A percentile compares a stretch with the other conserved stretches of the same genome.
Evolutionary conservation across 2,113 vertebrate species (phyloP).

Genomic region (Sceloporus undulatus): DNA sequence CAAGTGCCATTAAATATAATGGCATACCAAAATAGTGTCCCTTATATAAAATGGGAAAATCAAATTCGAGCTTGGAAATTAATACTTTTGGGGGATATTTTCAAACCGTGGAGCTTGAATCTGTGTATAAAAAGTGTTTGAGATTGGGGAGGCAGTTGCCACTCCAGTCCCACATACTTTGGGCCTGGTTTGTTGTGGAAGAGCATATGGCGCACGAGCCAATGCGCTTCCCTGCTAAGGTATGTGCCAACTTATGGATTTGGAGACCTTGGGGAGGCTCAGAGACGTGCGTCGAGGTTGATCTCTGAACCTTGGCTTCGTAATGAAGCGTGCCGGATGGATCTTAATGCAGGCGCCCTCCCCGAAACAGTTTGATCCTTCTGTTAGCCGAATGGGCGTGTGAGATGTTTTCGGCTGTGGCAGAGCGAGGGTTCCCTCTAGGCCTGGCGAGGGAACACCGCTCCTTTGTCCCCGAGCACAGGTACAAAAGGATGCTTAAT

Average conservation of each 20-base stretch:
- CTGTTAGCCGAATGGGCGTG: not conserved
- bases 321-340: not conserved
- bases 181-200: too few relatives aligned
- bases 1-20: too few relatives aligned
- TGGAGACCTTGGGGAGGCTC: not conserved
- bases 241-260: too few relatives aligned
- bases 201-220: not conserved
- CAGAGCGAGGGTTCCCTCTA: rapidly evolving
- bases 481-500: not conserved
- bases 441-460: not conserved
- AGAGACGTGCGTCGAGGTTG: not conserved
- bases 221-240: not conserved
- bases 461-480: not conserved
- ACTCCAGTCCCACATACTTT: too few relatives aligned
- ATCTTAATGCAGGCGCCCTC: not conserved
- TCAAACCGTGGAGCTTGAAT: too few relatives aligned
- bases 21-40: too few relatives aligned
- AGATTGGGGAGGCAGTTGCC: too few relatives aligned
- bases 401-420: not conserved
- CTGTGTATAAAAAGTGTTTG: too few relatives aligned
- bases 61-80: too few relatives aligned
- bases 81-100: too few relatives aligned
- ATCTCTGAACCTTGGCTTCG: not conserved
- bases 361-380: not conserved
- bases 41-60: too few relatives aligned